Evolutionary conservation across 2,888 invertebrate genomes (phyloP), one percentile per base, ranked within the genome.

Genomic region (Unio delphinus): DNA sequence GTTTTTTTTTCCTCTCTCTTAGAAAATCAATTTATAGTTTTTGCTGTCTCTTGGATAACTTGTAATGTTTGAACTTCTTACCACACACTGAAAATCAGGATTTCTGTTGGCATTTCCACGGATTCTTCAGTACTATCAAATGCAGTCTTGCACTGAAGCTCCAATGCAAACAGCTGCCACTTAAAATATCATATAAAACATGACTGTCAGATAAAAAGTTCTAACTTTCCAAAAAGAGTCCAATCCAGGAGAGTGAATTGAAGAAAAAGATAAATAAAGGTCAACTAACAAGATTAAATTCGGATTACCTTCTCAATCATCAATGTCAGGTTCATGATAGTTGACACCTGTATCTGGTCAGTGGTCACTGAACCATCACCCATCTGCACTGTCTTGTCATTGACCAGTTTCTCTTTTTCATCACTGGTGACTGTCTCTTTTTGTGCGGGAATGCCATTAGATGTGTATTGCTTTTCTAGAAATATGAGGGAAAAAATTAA

Each of bases 311-410:
- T 84, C 58, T 83, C 76, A 18, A 83, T 65, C 11, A 77, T 73
- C 58, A 84, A 79, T n/a, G 79, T 79, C 30, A 86, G 67, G 56
- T 84, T 75, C 23, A 59, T 62, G 4, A 84, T 63, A 6, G 77
- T 74, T 28, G 78, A 79, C 23, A 62, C 69, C 45, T 69, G 68
- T 57, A 67, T 65, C 45, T 45, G 45, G 45, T 15, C 45, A 45
- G 45, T 45, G 62, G 67, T 71, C 8, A 54, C 26, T 61, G 55
- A 55, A 18, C 30, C 23, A 17, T 61, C 6, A 61, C 67, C 30
- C 28, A 30, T 26, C n/a, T 26, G 55, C 8, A 26, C 61, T 56
- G 72, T 28, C 26, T 67, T 62, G 0, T 58, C 67, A 17, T 74
- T 71, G n/a, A 67, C 68, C 30, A 65, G 68, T 23, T 73, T 70